phyloP scores from a whole-genome alignment of 1,140 invertebrate species.

The fruit fly (Drosophila melanogaster) region DNA sequence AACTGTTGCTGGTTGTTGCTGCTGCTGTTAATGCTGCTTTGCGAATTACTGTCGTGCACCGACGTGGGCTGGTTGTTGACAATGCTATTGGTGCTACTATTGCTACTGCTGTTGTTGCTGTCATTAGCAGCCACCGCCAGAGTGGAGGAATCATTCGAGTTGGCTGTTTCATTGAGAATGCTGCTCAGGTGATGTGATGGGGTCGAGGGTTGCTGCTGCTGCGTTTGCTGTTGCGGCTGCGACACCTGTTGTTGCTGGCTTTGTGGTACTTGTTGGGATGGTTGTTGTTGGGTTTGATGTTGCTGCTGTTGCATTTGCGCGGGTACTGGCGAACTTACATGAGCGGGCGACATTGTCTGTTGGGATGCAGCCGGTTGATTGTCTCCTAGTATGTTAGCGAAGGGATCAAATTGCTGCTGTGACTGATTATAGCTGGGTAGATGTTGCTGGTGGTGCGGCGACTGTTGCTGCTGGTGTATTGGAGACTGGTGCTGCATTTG shows the following conservation, averaged over 20 bases:
- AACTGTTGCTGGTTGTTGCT: conserved; percentile 77
- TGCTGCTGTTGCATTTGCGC: conserved; percentile 55
- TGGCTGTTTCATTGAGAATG: conserved; percentile 79
- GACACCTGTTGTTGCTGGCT: conserved; percentile 37
- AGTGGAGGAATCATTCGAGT: conserved; percentile 81
- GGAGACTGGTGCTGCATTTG: conserved; percentile 70
- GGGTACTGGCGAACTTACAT: conserved; percentile 74
- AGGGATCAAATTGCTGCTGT: conserved; percentile 73
- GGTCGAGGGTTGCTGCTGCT: conserved; percentile 48
- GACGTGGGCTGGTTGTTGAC: conserved; percentile 82
- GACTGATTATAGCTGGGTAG: conserved; percentile 72
- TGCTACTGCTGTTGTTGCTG: conserved; percentile 83
- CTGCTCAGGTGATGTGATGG: conserved; percentile 79
- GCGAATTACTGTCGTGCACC: conserved; percentile 81
- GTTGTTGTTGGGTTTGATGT: conserved; percentile 42
- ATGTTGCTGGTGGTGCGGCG: conserved; percentile 62
- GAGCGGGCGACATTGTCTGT: conserved; percentile 67
- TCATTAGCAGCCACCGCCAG: conserved; percentile 78
- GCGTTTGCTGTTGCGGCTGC: conserved; percentile 41
- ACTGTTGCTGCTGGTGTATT: conserved; percentile 71
- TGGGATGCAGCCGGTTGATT: conserved; percentile 30
- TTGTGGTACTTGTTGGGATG: conserved; percentile 35
- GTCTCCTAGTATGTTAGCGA: conserved; percentile 58
- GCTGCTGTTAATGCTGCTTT: conserved; percentile 80
- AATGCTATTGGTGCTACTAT: conserved; percentile 82